phyloP scores from a whole-genome alignment of 1,140 invertebrate genomes.

The Bicyclus anynana region DNA sequence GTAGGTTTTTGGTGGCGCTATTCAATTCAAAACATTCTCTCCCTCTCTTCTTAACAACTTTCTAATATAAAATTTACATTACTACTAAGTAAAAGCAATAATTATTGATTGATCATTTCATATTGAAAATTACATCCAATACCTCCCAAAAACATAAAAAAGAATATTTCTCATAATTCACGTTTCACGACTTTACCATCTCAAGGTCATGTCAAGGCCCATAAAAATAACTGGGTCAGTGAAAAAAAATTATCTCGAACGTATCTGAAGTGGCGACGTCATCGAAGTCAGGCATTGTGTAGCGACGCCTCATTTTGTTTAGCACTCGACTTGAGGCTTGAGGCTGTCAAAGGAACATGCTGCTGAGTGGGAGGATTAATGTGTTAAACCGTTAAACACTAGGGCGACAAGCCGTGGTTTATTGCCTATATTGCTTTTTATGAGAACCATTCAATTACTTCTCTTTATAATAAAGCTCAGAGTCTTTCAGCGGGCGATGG shows the following conservation, averaged over 20 bases:
- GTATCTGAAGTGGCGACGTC: slow-evolving; percentile 27
- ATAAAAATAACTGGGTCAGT: slow-evolving; percentile 44
- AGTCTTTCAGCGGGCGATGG: no score
- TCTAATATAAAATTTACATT: no score
- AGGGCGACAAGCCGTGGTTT: not conserved
- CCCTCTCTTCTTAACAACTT: no score
- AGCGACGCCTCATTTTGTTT: slow-evolving; percentile 40
- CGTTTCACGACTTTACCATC: slow-evolving; percentile 11
- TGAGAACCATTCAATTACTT: not conserved
- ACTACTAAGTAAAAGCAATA: no score
- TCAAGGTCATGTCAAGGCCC: not conserved
- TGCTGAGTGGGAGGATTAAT: slow-evolving; percentile 21
- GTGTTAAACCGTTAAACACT: not conserved
- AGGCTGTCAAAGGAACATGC: slow-evolving; percentile 44
- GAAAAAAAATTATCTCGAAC: slow-evolving; percentile 37
- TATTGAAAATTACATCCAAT: no score
- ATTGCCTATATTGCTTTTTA: not conserved
- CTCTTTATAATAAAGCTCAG: no score
- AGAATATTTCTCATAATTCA: slow-evolving; percentile 5
- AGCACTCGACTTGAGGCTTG: slow-evolving; percentile 34
- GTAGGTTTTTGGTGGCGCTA: no score
- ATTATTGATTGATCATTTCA: no score
- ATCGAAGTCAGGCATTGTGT: slow-evolving; percentile 37
- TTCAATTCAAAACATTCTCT: no score
- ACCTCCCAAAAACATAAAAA: no score